A percentile compares a stretch with the other conserved stretches of the same genome.
Evolutionary conservation across 2,113 vertebrate genomes (phyloP).

Genomic region (Mus spicilegus): DNA sequence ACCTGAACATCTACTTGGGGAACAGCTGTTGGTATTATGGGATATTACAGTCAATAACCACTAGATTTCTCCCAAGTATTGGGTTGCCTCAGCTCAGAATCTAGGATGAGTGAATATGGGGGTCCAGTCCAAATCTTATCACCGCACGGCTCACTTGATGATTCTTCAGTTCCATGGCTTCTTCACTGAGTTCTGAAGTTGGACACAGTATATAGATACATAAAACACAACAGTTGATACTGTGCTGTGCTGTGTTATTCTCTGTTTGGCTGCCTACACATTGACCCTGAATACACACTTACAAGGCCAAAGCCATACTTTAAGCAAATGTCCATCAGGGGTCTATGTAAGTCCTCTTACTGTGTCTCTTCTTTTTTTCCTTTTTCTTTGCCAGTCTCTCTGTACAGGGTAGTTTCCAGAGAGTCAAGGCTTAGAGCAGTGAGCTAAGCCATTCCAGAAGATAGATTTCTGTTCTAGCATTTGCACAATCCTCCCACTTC

Average conservation of each 20-base stretch:
- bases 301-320: neutral
- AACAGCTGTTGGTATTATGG: neutral
- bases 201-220: neutral
- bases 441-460: neutral
- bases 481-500: neutral
- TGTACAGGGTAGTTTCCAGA: neutral
- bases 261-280: neutral
- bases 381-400: neutral
- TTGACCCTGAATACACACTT: neutral
- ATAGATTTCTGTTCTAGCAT: neutral
- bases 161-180: neutral
- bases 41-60: neutral
- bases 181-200: conserved; percentile 11
- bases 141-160: neutral
- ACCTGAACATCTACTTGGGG: neutral
- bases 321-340: neutral
- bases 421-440: neutral
- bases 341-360: neutral
- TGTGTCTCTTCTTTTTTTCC: neutral
- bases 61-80: neutral
- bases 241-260: neutral
- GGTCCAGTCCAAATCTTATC: neutral
- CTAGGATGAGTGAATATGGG: neutral
- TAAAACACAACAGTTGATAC: neutral
- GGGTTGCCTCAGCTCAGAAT: neutral